phyloP scores from a whole-genome alignment of 2,888 invertebrate genomes.

The Ophion obscuratus region DNA sequence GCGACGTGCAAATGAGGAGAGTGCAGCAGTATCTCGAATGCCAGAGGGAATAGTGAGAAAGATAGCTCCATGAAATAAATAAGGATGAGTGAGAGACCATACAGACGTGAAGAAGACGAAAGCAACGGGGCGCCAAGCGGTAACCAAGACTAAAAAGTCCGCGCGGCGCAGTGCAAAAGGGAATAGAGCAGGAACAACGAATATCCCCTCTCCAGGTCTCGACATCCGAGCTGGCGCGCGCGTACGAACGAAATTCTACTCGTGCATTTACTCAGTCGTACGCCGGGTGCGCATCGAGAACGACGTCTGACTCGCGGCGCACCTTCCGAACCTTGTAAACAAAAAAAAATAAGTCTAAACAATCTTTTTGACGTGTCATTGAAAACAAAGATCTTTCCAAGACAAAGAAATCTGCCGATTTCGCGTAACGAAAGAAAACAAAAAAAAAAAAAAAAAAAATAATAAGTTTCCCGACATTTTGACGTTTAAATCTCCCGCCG shows the following conservation, averaged over 20 bases:
- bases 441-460: neutral
- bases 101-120: conserved; percentile 39
- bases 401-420: neutral
- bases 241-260: conserved; percentile 54
- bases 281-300: conserved; percentile 78
- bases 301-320: conserved; percentile 45
- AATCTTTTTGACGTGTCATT: conserved; percentile 5
- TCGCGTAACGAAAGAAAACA: neutral
- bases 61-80: neutral
- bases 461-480: neutral
- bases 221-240: conserved; percentile 37
- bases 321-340: conserved; percentile 11
- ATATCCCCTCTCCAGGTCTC: conserved; percentile 32
- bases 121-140: conserved; percentile 55
- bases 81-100: conserved; percentile 35
- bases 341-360: neutral
- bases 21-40: conserved; percentile 18
- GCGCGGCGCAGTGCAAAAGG: conserved; percentile 31
- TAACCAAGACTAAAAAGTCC: conserved; percentile 25
- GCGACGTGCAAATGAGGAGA: neutral
- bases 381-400: neutral
- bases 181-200: conserved; percentile 62
- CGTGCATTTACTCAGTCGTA: conserved; percentile 75
- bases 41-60: conserved; percentile 16
- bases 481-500: conserved; percentile 21